Percentiles rank a stretch among this genome's conserved stretches.
These are phyloP conservation scores for Macropodus opercularis DNA, from an alignment of 2,797 vertebrate genomes.

Conservation along the genomic window DNA sequence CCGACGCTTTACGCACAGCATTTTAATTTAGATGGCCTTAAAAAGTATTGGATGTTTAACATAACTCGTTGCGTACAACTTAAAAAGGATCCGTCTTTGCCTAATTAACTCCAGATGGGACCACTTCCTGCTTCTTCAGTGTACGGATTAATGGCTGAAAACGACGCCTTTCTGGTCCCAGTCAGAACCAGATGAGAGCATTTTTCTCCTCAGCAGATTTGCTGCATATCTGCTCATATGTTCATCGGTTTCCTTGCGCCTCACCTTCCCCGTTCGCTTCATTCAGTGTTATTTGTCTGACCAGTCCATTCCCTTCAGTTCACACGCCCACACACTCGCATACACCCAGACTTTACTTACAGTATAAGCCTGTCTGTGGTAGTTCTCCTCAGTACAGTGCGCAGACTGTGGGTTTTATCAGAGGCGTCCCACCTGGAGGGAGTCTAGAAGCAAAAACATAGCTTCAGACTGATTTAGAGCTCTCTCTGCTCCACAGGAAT, in stretches of 20 bases:
- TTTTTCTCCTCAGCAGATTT: no score
- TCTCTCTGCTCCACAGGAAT: slow-evolving; percentile 73
- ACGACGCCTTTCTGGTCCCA: no score
- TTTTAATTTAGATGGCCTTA: not conserved
- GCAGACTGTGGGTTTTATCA: slow-evolving; percentile 76
- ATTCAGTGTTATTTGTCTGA: slow-evolving; percentile 42
- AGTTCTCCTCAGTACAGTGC: slow-evolving; percentile 69
- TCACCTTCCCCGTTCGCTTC: slow-evolving; percentile 16
- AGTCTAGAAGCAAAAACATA: slow-evolving; percentile 68
- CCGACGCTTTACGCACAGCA: not conserved
- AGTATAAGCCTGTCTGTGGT: slow-evolving; percentile 73
- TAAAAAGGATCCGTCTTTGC: not conserved
- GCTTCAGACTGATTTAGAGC: slow-evolving; percentile 77
- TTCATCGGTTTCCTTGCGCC: no score
- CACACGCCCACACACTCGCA: slow-evolving; percentile 27
- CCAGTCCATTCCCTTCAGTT: slow-evolving; percentile 10
- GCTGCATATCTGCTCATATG: no score
- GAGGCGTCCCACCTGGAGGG: slow-evolving; percentile 74
- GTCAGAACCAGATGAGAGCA: no score
- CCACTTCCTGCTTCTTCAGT: not conserved
- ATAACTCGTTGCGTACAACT: not conserved
- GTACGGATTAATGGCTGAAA: not conserved
- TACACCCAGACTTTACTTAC: slow-evolving; percentile 37
- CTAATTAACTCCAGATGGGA: not conserved
- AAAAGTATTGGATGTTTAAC: not conserved